Percentiles rank a stretch among this genome's conserved stretches.
Evolutionary conservation across 2,113 vertebrate genomes (phyloP).

Genomic region (Cochlearius cochlearius): DNA sequence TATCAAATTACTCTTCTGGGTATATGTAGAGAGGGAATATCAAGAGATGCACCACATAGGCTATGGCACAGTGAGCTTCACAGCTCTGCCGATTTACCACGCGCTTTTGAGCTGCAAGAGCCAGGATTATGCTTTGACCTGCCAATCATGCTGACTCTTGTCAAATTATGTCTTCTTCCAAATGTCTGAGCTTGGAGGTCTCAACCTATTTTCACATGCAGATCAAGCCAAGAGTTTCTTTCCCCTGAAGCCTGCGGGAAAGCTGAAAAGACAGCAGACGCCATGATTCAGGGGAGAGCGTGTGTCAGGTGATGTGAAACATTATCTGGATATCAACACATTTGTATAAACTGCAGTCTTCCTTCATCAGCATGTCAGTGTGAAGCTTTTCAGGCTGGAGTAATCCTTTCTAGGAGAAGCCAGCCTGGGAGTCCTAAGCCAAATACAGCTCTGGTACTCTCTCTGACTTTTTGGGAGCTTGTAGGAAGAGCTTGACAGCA

Average conservation of each 20-base stretch:
- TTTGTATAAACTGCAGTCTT: not conserved
- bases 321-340: not conserved
- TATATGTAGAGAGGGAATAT: not conserved
- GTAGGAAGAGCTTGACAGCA: not conserved
- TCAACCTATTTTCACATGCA: not conserved
- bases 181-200: constrained; percentile 11
- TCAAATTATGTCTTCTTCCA: constrained; percentile 30
- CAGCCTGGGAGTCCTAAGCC: not conserved
- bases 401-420: not conserved
- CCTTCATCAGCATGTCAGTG: not conserved
- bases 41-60: not conserved
- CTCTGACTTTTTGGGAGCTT: not conserved
- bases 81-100: not conserved
- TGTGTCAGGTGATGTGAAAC: not conserved
- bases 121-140: not conserved
- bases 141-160: constrained; percentile 11
- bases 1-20: not conserved
- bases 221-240: not conserved
- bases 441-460: not conserved
- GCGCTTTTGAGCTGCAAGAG: not conserved
- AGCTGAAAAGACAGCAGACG: not conserved
- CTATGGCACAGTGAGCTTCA: not conserved
- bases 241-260: not conserved
- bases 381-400: not conserved
- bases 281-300: not conserved